These are phyloP conservation scores for Achlya flavicornis DNA, from an alignment of 2,888 invertebrate genomes.

Conservation along the genomic window DNA sequence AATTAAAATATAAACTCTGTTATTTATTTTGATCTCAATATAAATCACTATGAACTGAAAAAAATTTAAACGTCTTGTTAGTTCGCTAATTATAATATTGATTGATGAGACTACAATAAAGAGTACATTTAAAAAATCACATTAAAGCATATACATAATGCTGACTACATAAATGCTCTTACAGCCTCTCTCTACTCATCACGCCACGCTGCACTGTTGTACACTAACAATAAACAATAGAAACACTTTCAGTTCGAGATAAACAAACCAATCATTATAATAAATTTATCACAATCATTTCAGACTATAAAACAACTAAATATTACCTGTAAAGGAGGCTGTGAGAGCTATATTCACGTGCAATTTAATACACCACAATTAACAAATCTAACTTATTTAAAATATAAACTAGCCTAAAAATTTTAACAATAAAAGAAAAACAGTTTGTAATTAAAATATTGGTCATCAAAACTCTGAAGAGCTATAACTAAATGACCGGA, in stretches of 20 bases:
- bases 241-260: conserved; percentile 56
- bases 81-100: conserved; percentile 80
- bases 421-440: conserved; percentile 82
- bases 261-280: conserved; percentile 72
- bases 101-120: conserved; percentile 83
- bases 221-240: conserved; percentile 76
- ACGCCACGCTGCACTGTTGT: conserved; percentile 47
- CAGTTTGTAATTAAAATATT: conserved; percentile 75
- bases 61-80: conserved; percentile 80
- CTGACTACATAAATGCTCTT: conserved; percentile 82
- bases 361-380: conserved; percentile 82
- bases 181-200: conserved; percentile 67
- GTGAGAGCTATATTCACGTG: conserved; percentile 79
- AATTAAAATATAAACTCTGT: conserved; percentile 83
- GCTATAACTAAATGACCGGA: conserved; percentile 82
- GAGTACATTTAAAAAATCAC: conserved; percentile 85
- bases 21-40: conserved; percentile 80
- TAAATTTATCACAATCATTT: conserved; percentile 78
- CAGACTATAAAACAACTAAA: conserved; percentile 77
- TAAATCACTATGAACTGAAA: conserved; percentile 81
- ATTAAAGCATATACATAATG: conserved; percentile 85
- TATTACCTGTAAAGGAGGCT: conserved; percentile 70
- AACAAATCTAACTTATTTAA: conserved; percentile 82
- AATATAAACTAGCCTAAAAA: conserved; percentile 84
- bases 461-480: conserved; percentile 81